phyloP scores from a whole-genome alignment of 35 echinoderm and acorn worm genomes.

The Ophioderma brevispina region DNA sequence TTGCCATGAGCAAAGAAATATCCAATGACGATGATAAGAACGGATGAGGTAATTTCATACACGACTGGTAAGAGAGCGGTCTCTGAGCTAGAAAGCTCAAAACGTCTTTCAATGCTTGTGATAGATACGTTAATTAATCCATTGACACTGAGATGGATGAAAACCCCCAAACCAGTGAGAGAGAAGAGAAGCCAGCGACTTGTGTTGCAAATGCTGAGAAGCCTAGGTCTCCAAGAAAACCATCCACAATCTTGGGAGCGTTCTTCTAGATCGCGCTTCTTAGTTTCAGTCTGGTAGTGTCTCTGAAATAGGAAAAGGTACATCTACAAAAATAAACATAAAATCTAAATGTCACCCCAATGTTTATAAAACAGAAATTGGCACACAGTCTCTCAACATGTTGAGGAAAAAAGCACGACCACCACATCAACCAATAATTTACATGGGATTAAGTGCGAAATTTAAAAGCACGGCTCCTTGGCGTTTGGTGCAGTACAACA shows the following conservation, averaged over 20 bases:
- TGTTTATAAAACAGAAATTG: too few species aligned
- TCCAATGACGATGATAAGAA: conserved; percentile 60
- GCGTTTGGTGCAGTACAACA: too few species aligned
- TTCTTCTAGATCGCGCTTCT: too few species aligned
- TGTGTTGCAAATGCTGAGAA: conserved; percentile 27
- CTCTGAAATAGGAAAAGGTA: too few species aligned
- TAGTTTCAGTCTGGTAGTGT: too few species aligned
- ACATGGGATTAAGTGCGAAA: too few species aligned
- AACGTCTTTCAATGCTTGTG: conserved; percentile 82
- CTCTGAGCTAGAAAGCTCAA: conserved; percentile 62
- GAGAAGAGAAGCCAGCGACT: conserved; percentile 33
- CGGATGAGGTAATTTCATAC: conserved; percentile 42
- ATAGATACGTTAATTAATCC: conserved; percentile 64
- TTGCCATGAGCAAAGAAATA: conserved; percentile 81
- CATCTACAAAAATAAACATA: too few species aligned
- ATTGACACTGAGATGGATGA: conserved; percentile 72
- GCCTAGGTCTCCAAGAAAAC: conserved; percentile 21
- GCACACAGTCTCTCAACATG: too few species aligned
- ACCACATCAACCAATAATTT: too few species aligned
- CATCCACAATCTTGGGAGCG: conserved; percentile 51
- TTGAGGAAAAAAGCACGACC: too few species aligned
- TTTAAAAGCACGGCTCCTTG: too few species aligned
- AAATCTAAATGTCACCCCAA: too few species aligned
- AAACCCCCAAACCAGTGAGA: conserved; percentile 13
- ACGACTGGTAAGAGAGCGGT: conserved; percentile 68